phyloP scores from a whole-genome alignment of 2,113 vertebrate species.

The Ciconia stormi region DNA sequence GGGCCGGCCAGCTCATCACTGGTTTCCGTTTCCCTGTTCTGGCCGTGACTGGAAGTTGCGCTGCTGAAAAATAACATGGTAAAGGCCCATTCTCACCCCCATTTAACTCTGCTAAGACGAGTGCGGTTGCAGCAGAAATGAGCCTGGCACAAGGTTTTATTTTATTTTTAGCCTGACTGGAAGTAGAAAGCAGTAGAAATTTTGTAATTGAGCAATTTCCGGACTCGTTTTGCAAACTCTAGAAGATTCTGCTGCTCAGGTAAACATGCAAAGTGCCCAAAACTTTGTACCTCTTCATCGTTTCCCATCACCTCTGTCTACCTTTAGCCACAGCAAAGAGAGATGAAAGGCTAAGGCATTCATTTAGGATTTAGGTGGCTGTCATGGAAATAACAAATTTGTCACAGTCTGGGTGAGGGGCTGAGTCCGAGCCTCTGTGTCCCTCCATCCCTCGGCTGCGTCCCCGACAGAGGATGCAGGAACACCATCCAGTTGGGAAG shows the following conservation, averaged over 20 bases:
- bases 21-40: not conserved
- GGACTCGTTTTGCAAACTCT: not conserved
- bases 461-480: not conserved
- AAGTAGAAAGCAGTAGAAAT: slow-evolving; percentile 23
- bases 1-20: not conserved
- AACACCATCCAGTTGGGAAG: not conserved
- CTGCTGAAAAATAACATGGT: not conserved
- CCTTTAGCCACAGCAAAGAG: not conserved
- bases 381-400: not conserved
- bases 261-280: not conserved
- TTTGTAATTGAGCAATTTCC: slow-evolving; percentile 27
- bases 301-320: not conserved
- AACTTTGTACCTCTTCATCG: not conserved
- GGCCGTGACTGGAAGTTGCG: not conserved
- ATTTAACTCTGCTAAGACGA: accelerated
- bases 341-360: not conserved
- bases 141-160: not conserved
- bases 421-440: accelerated
- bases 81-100: not conserved
- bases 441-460: not conserved
- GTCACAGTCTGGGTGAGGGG: not conserved
- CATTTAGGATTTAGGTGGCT: not conserved
- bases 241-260: slow-evolving; percentile 13
- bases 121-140: not conserved
- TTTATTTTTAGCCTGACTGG: slow-evolving; percentile 53